Conservation (phyloP, 2,113 vertebrate genomes). For the Cynoglossus semilaevis region DNA sequence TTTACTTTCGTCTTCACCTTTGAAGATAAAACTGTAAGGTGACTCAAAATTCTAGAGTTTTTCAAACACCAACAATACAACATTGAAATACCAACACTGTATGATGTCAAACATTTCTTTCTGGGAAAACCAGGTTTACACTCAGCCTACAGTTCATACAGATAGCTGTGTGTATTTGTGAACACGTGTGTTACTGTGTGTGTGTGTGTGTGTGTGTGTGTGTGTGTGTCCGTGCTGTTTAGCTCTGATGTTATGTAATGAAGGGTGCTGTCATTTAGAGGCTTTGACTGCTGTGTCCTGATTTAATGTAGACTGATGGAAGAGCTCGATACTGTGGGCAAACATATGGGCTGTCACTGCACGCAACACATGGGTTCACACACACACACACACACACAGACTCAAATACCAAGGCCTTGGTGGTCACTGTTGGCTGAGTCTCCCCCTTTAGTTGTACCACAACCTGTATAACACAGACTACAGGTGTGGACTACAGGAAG, state of each 20-base stretch:
- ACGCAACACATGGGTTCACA: constrained; percentile 16
- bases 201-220: neutral
- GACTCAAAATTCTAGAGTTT: too few relatives aligned
- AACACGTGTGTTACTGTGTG: neutral
- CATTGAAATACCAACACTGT: too few relatives aligned
- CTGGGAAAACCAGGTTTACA: too few relatives aligned
- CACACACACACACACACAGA: constrained; percentile 8
- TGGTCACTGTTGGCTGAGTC: neutral
- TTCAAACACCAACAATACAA: too few relatives aligned
- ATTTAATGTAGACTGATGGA: constrained; percentile 47
- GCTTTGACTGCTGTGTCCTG: constrained; percentile 36
- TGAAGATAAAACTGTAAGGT: too few relatives aligned
- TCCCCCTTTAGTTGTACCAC: too few relatives aligned
- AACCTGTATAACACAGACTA: neutral
- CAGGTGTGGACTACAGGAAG: too few relatives aligned
- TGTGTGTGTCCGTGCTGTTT: constrained; percentile 25
- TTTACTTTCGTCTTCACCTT: too few relatives aligned
- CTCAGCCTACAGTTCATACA: too few relatives aligned
- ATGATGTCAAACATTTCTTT: too few relatives aligned
- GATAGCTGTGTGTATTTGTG: neutral
- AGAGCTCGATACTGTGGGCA: constrained; percentile 29
- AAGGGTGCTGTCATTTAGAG: constrained; percentile 48
- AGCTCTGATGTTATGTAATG: constrained; percentile 46
- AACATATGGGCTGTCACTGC: constrained; percentile 1
- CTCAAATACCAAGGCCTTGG: neutral